A percentile compares a stretch with the other conserved stretches of the same genome.
Evolutionary conservation across 2,113 vertebrate species (phyloP).

Genomic region (Vicugna pacos): DNA sequence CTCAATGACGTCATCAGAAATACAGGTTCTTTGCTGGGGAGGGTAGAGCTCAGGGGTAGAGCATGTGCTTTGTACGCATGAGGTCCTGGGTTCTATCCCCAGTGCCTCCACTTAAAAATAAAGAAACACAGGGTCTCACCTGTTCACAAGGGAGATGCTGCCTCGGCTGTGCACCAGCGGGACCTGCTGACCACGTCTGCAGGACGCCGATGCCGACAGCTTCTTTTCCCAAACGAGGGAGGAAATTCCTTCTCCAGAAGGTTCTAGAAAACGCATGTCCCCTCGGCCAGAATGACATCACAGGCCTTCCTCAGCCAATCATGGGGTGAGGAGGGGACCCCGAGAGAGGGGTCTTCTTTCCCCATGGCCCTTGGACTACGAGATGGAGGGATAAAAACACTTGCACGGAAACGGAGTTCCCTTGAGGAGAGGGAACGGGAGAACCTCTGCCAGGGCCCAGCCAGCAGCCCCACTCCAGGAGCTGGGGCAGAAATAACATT

Average conservation of each 20-base stretch:
- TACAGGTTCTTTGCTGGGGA: background rate
- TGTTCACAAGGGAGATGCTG: background rate
- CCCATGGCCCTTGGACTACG: background rate
- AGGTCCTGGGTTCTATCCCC: too few relatives aligned
- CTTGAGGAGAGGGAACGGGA: background rate
- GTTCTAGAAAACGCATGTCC: background rate
- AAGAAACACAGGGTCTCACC: too few relatives aligned
- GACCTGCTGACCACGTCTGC: too few relatives aligned
- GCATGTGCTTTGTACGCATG: too few relatives aligned
- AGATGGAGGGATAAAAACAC: background rate
- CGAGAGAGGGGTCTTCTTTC: background rate
- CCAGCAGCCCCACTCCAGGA: background rate
- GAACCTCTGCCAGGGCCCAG: background rate
- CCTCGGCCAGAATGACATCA: background rate
- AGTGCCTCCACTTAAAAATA: too few relatives aligned
- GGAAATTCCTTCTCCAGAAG: background rate
- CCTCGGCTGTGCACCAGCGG: background rate
- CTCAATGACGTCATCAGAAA: background rate
- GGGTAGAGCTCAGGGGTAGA: too few relatives aligned
- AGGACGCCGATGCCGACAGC: too few relatives aligned
- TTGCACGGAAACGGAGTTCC: background rate
- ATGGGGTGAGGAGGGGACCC: background rate
- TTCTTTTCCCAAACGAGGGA: background rate
- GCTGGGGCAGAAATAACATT: background rate
- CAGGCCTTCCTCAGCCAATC: background rate